These are phyloP conservation scores for Mionectes olivaceus DNA, from an alignment of 2,797 vertebrate species.

Conservation along the genomic window DNA sequence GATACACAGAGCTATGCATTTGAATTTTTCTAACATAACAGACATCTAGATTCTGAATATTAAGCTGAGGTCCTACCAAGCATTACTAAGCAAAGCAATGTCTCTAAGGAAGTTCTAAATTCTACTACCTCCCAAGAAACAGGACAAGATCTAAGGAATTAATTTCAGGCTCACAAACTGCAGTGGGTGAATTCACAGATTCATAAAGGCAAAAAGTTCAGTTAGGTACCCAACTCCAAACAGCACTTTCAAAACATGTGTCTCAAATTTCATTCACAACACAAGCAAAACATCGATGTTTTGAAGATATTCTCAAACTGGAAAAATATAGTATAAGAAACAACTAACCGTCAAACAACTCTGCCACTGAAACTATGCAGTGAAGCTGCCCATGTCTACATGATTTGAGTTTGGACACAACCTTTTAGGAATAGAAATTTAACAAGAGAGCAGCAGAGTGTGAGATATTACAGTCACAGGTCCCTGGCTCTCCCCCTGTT, in stretches of 20 bases:
- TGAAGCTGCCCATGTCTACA: background rate
- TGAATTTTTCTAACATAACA: background rate
- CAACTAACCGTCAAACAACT: background rate
- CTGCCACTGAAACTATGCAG: background rate
- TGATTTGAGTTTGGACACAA: background rate
- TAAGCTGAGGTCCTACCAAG: background rate
- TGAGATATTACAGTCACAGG: background rate
- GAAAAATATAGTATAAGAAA: background rate
- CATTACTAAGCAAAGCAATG: background rate
- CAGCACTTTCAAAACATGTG: background rate
- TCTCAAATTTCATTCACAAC: background rate
- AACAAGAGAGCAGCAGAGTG: background rate
- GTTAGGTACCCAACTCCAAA: background rate
- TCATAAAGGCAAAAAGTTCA: background rate
- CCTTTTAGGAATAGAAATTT: background rate
- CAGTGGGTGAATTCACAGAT: background rate
- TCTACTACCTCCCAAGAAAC: background rate
- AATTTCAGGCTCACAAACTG: background rate
- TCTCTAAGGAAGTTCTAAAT: background rate
- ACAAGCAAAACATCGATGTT: background rate
- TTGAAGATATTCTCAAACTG: background rate
- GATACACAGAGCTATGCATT: background rate
- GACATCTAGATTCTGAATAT: background rate
- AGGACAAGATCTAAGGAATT: background rate
- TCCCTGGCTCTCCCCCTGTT: background rate